phyloP scores from a whole-genome alignment of 2,888 invertebrate species.

The Panopea generosa region DNA sequence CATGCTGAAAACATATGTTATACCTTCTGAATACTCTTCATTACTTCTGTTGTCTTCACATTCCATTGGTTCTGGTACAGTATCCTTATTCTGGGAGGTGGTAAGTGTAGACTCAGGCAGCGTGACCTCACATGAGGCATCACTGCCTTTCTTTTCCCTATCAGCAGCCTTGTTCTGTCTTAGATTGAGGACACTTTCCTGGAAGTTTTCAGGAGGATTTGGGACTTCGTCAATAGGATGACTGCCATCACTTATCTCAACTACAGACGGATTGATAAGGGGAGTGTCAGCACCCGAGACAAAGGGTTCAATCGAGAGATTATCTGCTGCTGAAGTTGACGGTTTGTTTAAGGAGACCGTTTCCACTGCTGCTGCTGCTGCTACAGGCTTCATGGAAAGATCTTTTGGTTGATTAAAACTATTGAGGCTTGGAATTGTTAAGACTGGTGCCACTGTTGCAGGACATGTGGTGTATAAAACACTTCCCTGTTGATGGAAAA shows the following conservation, averaged over 20 bases:
- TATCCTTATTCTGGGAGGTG: too few relatives aligned
- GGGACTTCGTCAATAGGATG: too few relatives aligned
- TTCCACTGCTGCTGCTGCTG: not conserved
- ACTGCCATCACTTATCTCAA: too few relatives aligned
- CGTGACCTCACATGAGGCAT: too few relatives aligned
- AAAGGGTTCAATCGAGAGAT: not conserved
- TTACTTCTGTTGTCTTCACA: too few relatives aligned
- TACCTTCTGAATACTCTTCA: too few relatives aligned
- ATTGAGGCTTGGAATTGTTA: not conserved
- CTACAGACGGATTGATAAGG: not conserved
- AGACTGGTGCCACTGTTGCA: not conserved
- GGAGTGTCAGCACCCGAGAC: not conserved
- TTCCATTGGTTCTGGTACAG: too few relatives aligned
- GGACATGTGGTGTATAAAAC: not conserved
- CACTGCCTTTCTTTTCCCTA: not conserved
- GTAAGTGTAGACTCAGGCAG: too few relatives aligned
- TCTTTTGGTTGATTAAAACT: too few relatives aligned
- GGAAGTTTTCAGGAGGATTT: conserved; percentile 5
- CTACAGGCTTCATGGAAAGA: too few relatives aligned
- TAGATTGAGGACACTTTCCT: conserved; percentile 11
- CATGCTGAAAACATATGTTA: too few relatives aligned
- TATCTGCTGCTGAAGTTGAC: not conserved
- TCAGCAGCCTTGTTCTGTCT: conserved; percentile 19
- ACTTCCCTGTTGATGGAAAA: too few relatives aligned
- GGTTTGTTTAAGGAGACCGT: not conserved